phyloP scores from a whole-genome alignment of 2,888 invertebrate species.

The Ganaspis brasiliensis region DNA sequence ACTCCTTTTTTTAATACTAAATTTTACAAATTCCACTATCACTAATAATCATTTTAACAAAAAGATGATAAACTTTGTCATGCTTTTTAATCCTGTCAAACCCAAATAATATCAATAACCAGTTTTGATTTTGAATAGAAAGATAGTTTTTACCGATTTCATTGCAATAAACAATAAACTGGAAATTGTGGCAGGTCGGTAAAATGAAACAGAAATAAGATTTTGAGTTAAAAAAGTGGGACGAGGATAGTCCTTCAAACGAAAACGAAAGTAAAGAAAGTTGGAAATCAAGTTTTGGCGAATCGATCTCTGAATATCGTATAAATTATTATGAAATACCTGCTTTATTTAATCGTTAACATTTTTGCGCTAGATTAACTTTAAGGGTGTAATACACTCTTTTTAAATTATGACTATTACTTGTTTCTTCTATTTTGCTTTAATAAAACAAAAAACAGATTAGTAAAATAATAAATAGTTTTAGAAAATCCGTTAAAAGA shows the following conservation, averaged over 20 bases:
- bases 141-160: no score
- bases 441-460: neutral
- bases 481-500: neutral
- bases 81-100: no score
- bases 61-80: no score
- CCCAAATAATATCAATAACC: no score
- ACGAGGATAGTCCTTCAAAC: slow-evolving; percentile 29
- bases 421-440: neutral
- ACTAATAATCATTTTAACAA: no score
- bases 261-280: slow-evolving; percentile 37
- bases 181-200: neutral
- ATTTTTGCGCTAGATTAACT: slow-evolving; percentile 1
- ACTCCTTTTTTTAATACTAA: no score
- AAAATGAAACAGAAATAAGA: slow-evolving; percentile 13
- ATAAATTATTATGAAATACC: slow-evolving; percentile 24
- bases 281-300: slow-evolving; percentile 25
- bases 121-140: no score
- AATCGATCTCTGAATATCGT: slow-evolving; percentile 27
- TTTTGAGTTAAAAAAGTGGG: slow-evolving; percentile 17
- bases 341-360: neutral
- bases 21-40: no score
- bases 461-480: neutral
- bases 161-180: neutral
- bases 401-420: no score
- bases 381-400: neutral